Conservation (phyloP, 2,797 vertebrate species). For the Lophius americanus region DNA sequence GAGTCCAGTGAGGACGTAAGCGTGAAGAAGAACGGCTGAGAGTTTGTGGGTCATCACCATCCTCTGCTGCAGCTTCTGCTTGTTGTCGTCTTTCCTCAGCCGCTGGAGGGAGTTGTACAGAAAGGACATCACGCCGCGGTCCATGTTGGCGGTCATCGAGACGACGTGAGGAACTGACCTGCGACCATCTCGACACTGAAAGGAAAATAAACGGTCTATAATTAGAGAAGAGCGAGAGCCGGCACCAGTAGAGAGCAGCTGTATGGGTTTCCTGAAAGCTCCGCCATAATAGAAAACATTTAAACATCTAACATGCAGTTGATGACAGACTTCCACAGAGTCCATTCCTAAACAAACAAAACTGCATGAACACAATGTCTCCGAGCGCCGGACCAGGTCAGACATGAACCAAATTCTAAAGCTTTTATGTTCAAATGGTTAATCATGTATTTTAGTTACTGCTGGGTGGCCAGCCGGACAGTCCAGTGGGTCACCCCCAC, state of each 20-base stretch:
- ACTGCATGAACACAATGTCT: too few relatives aligned
- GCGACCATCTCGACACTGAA: constrained; percentile 87
- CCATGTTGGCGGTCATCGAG: constrained; percentile 86
- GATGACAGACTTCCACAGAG: too few relatives aligned
- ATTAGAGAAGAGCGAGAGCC: background rate
- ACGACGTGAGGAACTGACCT: constrained; percentile 88
- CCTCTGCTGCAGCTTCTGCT: constrained; percentile 84
- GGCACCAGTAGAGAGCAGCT: background rate
- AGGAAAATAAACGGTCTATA: constrained; percentile 2
- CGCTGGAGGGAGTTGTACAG: constrained; percentile 91
- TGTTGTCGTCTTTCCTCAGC: constrained; percentile 76
- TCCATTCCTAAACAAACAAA: too few relatives aligned
- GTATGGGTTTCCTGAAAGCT: background rate
- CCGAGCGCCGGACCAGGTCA: too few relatives aligned
- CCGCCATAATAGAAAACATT: background rate
- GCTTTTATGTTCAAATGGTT: too few relatives aligned
- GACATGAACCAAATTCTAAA: too few relatives aligned
- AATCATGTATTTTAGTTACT: too few relatives aligned
- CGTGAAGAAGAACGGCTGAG: background rate
- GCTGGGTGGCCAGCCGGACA: too few relatives aligned
- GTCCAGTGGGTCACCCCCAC: too few relatives aligned
- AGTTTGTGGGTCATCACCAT: constrained; percentile 76
- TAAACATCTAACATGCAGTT: too few relatives aligned
- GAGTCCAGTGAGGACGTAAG: background rate
- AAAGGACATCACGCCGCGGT: constrained; percentile 87